Conservation (phyloP, 2,797 vertebrate species). For the Amazonetta brasiliensis region DNA sequence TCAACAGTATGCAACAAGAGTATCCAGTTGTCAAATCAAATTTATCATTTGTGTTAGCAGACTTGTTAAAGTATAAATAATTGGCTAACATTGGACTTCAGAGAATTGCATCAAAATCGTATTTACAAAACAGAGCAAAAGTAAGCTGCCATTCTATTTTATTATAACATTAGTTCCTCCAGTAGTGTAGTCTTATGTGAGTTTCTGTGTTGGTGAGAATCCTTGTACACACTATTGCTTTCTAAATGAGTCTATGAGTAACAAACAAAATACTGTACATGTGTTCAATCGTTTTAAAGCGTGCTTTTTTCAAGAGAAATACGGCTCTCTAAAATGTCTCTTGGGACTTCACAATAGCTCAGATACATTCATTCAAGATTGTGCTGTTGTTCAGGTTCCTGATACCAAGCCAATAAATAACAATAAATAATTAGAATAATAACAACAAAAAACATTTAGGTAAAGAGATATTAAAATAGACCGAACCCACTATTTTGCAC, state of each 20-base stretch:
- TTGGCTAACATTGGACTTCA: background rate
- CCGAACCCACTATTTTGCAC: background rate
- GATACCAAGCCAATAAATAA: background rate
- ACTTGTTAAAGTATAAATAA: slow-evolving; percentile 38
- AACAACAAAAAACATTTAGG: background rate
- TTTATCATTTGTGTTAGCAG: slow-evolving; percentile 28
- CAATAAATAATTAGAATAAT: background rate
- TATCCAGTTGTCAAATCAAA: slow-evolving; percentile 36
- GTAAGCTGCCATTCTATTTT: background rate
- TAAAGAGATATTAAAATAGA: background rate
- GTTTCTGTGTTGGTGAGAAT: background rate
- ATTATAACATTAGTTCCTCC: background rate
- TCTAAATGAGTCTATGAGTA: background rate
- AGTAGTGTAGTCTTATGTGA: background rate
- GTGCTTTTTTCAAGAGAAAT: background rate
- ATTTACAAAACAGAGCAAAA: background rate
- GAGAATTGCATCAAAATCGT: slow-evolving; percentile 11
- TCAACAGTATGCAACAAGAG: slow-evolving; percentile 17
- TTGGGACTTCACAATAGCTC: background rate
- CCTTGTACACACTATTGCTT: background rate
- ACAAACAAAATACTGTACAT: background rate
- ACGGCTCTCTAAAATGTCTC: background rate
- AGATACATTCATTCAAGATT: background rate
- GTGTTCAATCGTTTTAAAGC: background rate
- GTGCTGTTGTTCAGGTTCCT: background rate